Evolutionary conservation across 1,140 invertebrate genomes (phyloP).

Genomic region (Lasaia peninsularis): DNA sequence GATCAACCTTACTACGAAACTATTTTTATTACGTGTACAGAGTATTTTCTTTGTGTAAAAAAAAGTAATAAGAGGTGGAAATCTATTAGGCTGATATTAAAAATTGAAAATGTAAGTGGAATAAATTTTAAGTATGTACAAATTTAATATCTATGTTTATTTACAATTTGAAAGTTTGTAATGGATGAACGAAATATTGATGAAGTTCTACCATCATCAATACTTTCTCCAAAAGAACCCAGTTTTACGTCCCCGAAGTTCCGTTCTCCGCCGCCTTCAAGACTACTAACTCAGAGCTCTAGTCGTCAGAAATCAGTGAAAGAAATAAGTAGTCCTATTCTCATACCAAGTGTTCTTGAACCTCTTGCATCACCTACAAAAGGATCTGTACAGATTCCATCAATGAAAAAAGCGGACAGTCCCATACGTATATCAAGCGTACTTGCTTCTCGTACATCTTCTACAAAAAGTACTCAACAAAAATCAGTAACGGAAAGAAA

Average conservation of each 20-base stretch:
- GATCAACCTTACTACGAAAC: background rate
- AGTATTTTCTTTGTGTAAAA: constrained; percentile 5
- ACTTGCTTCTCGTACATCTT: too few species aligned
- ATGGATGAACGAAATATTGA: constrained; percentile 29
- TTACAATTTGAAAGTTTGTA: constrained; percentile 15
- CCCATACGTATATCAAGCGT: background rate
- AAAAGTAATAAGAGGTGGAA: background rate
- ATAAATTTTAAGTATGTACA: constrained; percentile 22
- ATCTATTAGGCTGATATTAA: constrained; percentile 39
- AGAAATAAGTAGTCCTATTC: constrained; percentile 3
- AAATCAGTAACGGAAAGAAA: background rate
- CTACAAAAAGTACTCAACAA: background rate
- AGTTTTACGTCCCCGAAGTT: constrained; percentile 17
- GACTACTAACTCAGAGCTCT: background rate
- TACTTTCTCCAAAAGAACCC: constrained; percentile 21
- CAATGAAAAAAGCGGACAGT: constrained; percentile 25
- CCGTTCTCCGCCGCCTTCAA: constrained; percentile 2
- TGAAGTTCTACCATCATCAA: constrained; percentile 16
- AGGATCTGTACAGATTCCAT: constrained; percentile 20
- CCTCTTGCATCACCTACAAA: constrained; percentile 18
- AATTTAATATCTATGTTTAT: constrained; percentile 23
- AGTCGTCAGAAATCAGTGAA: background rate
- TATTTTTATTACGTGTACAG: too few species aligned
- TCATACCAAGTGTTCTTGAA: background rate
- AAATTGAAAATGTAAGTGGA: background rate